Conservation (phyloP, 2,113 vertebrate species). For the Dicerorhinus sumatrensis region DNA sequence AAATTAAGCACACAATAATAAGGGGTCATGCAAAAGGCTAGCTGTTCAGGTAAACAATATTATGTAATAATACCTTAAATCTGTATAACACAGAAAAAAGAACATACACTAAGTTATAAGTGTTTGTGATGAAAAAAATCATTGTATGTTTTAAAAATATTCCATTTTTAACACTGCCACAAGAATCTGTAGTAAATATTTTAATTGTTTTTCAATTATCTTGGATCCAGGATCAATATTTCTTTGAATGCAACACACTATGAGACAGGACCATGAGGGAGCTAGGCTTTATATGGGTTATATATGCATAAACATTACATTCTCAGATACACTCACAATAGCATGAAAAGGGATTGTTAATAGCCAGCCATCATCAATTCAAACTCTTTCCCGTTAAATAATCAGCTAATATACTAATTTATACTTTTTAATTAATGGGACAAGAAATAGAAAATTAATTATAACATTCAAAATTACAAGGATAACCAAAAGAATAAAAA, state of each 20-base stretch:
- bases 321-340: background rate
- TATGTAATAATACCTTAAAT: background rate
- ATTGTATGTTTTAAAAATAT: background rate
- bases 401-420: slow-evolving; percentile 29
- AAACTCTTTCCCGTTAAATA: background rate
- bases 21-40: background rate
- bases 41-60: background rate
- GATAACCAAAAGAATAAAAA: background rate
- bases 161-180: background rate
- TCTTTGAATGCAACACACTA: background rate
- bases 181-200: background rate
- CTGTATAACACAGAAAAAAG: background rate
- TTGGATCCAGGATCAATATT: background rate
- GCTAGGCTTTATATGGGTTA: background rate
- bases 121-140: background rate
- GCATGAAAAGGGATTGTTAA: background rate
- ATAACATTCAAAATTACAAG: slow-evolving; percentile 5
- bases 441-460: background rate
- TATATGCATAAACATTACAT: background rate
- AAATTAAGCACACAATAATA: background rate
- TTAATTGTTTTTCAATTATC: background rate
- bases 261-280: background rate
- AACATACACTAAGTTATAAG: background rate
- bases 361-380: background rate
- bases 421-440: background rate